Percentiles rank a stretch among this genome's conserved stretches.
Conservation (phyloP, 2,797 vertebrate genomes). For the Neoniphon sammara region DNA sequence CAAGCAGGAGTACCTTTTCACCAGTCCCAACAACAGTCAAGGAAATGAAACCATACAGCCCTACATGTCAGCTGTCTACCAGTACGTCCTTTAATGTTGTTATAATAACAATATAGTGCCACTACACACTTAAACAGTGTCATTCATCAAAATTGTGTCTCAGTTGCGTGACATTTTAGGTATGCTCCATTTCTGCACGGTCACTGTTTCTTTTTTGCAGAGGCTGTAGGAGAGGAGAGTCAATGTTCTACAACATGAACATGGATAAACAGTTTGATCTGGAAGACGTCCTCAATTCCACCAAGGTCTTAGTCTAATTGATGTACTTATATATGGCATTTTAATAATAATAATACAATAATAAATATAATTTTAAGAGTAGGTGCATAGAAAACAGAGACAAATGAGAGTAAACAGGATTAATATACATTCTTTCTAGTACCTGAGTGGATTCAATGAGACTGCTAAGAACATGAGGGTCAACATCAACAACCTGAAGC, state of each 20-base stretch:
- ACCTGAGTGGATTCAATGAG: slow-evolving; percentile 18
- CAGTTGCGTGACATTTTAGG: background rate
- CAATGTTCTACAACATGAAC: slow-evolving; percentile 48
- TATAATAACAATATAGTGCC: background rate
- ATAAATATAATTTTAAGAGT: background rate
- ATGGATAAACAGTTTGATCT: slow-evolving; percentile 34
- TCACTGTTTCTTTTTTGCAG: slow-evolving; percentile 16
- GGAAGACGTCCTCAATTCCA: slow-evolving; percentile 39
- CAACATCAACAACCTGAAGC: slow-evolving; percentile 8
- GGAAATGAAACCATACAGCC: background rate
- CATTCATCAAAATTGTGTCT: background rate
- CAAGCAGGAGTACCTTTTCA: slow-evolving; percentile 18
- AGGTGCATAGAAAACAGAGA: too few species aligned
- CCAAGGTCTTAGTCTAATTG: slow-evolving; percentile 26
- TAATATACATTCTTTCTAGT: slow-evolving; percentile 11
- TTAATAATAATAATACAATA: background rate
- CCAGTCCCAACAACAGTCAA: slow-evolving; percentile 4
- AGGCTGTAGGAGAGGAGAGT: slow-evolving; percentile 37
- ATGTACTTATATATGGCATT: background rate
- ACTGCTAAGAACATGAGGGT: slow-evolving; percentile 5
- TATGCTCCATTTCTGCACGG: too few species aligned
- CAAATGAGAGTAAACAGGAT: too few species aligned
- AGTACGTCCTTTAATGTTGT: slow-evolving; percentile 16
- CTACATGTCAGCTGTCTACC: slow-evolving; percentile 22
- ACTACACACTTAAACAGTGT: background rate